Evolutionary conservation across 2,113 vertebrate genomes (phyloP).

Genomic region (Tenrec ecaudatus): DNA sequence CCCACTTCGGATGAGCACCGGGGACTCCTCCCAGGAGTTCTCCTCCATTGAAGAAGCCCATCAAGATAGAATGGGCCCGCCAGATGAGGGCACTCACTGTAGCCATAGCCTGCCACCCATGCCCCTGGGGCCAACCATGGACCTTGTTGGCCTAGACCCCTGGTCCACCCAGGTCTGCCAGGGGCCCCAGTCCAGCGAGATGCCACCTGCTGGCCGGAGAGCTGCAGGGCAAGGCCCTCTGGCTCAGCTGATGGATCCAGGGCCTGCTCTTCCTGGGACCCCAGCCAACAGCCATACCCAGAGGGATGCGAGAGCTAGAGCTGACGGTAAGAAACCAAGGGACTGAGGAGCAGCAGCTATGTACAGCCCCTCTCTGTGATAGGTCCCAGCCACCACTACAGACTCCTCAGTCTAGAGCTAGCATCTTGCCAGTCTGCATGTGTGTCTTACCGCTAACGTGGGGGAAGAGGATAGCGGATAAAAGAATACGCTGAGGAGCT

Average conservation of each 20-base stretch:
- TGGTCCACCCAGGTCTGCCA: constrained; percentile 81
- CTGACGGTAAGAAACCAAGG: constrained; percentile 85
- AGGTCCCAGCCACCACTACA: not conserved
- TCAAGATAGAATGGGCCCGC: constrained; percentile 77
- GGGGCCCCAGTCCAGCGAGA: constrained; percentile 69
- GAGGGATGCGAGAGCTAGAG: constrained; percentile 83
- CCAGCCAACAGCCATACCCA: constrained; percentile 78
- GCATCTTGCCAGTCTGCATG: constrained; percentile 18
- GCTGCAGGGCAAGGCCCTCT: constrained; percentile 81
- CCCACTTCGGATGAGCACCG: constrained; percentile 83
- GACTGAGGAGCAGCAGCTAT: not conserved
- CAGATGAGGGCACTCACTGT: constrained; percentile 80
- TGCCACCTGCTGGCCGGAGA: constrained; percentile 74
- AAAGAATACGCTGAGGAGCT: not conserved
- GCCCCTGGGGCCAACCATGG: constrained; percentile 88
- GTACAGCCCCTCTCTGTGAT: not conserved
- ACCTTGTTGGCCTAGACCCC: constrained; percentile 87
- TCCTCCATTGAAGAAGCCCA: constrained; percentile 91
- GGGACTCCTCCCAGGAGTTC: constrained; percentile 91
- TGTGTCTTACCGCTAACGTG: not conserved
- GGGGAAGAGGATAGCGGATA: not conserved
- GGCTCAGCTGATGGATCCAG: constrained; percentile 82
- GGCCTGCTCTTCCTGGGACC: constrained; percentile 77
- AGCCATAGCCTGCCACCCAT: constrained; percentile 89
- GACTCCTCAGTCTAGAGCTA: not conserved